phyloP scores from a whole-genome alignment of 2,113 vertebrate genomes.

The Conger conger region DNA sequence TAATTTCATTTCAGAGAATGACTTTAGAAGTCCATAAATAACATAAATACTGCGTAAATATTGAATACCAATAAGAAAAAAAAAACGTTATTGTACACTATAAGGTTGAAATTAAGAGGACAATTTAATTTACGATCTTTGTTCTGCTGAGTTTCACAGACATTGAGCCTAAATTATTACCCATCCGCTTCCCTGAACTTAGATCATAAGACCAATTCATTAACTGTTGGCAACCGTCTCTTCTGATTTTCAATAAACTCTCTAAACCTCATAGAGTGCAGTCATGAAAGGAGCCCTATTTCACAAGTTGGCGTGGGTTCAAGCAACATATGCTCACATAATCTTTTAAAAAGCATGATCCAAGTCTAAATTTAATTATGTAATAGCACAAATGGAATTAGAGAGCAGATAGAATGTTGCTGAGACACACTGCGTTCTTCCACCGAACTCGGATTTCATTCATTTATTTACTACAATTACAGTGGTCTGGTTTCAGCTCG shows the following conservation, averaged over 20 bases:
- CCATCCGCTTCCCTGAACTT: constrained; percentile 63
- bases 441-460: constrained; percentile 64
- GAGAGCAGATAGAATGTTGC: constrained; percentile 83
- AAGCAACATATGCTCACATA: constrained; percentile 95
- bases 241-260: constrained; percentile 76
- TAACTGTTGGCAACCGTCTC: constrained; percentile 70
- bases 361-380: constrained; percentile 94
- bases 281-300: constrained; percentile 71
- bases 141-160: constrained; percentile 53
- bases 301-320: constrained; percentile 82
- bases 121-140: constrained; percentile 61
- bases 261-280: constrained; percentile 68
- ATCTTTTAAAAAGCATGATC: constrained; percentile 92
- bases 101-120: constrained; percentile 40
- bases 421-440: constrained; percentile 64
- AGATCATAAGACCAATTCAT: constrained; percentile 80
- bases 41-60: constrained; percentile 3
- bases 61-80: constrained; percentile 11
- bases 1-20: neutral
- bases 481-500: constrained; percentile 52
- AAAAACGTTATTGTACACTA: constrained; percentile 35
- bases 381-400: constrained; percentile 95
- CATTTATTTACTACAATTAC: constrained; percentile 67
- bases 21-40: constrained; percentile 46
- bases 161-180: constrained; percentile 69